Conservation (phyloP, 2,113 vertebrate genomes). For the Psittacula cyanocephala region DNA sequence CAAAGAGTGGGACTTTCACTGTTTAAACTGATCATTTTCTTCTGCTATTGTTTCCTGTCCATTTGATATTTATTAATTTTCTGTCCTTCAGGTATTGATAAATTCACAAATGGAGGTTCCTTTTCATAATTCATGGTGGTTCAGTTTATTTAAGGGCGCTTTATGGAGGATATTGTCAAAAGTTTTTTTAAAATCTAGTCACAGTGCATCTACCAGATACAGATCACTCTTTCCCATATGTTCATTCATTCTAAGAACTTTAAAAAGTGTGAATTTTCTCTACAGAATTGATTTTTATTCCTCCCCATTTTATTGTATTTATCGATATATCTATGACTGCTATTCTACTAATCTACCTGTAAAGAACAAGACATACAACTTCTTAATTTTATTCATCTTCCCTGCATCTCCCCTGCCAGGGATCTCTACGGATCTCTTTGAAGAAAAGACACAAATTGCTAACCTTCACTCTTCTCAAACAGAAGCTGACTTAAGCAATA, state of each 20-base stretch:
- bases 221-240: neutral
- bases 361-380: neutral
- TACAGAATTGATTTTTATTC: neutral
- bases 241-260: neutral
- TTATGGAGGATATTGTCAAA: neutral
- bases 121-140: neutral
- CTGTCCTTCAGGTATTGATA: neutral
- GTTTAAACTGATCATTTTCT: neutral
- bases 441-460: neutral
- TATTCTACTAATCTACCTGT: neutral
- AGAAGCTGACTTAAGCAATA: neutral
- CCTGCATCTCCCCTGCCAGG: neutral
- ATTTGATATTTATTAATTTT: neutral
- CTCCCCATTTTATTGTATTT: neutral
- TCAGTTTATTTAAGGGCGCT: neutral
- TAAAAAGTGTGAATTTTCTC: neutral
- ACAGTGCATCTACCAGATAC: neutral
- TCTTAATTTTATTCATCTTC: neutral
- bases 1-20: neutral
- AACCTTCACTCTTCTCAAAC: neutral
- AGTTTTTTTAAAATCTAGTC: neutral
- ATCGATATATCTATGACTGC: neutral
- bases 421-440: neutral
- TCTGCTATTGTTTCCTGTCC: neutral
- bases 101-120: neutral